Percentiles rank a stretch among this genome's conserved stretches.
Evolutionary conservation across 2,113 vertebrate genomes (phyloP).

Genomic region (Chlorodrepanis virens): DNA sequence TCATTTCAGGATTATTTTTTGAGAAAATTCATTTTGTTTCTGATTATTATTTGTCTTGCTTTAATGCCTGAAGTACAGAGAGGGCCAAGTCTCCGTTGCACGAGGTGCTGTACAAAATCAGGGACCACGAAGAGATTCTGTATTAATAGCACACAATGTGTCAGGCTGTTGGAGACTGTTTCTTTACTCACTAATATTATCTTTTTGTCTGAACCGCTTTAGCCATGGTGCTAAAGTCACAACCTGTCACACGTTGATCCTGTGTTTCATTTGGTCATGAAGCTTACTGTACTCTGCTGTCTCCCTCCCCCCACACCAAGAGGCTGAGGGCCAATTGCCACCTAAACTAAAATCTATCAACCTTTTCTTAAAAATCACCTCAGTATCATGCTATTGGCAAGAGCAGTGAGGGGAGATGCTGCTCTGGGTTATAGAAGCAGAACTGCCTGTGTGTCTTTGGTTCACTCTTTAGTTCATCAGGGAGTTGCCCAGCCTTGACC

Average conservation of each 20-base stretch:
- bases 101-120: not conserved
- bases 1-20: slow-evolving; percentile 5
- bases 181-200: not conserved
- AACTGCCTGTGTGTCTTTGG: not conserved
- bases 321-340: not conserved
- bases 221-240: not conserved
- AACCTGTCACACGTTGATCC: not conserved
- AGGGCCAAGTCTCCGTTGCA: not conserved
- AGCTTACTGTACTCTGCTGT: not conserved
- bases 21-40: not conserved
- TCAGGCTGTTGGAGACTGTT: not conserved
- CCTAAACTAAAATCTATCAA: not conserved
- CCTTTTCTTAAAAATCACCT: not conserved
- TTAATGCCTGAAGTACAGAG: not conserved
- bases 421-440: not conserved
- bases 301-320: no score
- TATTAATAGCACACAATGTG: not conserved
- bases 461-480: not conserved
- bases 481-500: not conserved
- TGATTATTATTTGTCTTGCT: not conserved
- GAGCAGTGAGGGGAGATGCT: not conserved
- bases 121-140: not conserved
- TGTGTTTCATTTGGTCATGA: not conserved
- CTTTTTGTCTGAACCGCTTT: not conserved
- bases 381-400: not conserved